Evolutionary conservation across 1,140 invertebrate species (phyloP).

Genomic region (Drosophila rhopaloa): DNA sequence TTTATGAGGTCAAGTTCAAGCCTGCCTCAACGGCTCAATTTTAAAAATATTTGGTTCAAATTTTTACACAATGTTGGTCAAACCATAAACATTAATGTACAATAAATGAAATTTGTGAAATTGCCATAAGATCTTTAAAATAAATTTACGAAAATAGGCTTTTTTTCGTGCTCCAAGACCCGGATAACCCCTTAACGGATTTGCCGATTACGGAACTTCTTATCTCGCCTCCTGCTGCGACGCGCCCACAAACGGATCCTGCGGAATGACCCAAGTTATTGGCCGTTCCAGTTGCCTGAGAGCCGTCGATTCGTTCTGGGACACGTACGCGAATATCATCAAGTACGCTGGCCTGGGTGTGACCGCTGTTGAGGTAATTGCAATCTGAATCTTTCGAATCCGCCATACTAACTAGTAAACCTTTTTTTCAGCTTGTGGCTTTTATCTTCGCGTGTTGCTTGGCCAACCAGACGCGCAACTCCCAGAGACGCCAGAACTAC

Average conservation of each 20-base stretch:
- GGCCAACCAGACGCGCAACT: conserved; percentile 79
- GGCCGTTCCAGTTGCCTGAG: conserved; percentile 84
- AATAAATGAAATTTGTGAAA: too few relatives aligned
- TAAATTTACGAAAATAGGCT: too few relatives aligned
- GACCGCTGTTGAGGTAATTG: conserved; percentile 88
- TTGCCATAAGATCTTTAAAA: too few relatives aligned
- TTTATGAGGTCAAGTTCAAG: too few relatives aligned
- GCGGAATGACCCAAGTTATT: conserved; percentile 63
- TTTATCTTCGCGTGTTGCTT: conserved; percentile 80
- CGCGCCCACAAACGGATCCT: conserved; percentile 69
- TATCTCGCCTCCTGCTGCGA: conserved; percentile 85
- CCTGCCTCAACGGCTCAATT: too few relatives aligned
- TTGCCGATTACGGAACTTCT: conserved; percentile 84
- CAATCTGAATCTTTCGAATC: not conserved
- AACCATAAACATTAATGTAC: too few relatives aligned
- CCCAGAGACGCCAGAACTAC: conserved; percentile 61
- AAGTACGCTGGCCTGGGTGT: conserved; percentile 88
- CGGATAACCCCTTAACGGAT: too few relatives aligned
- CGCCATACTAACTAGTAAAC: not conserved
- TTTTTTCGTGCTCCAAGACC: too few relatives aligned
- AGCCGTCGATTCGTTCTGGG: conserved; percentile 84
- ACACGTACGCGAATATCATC: conserved; percentile 85
- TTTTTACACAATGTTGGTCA: too few relatives aligned
- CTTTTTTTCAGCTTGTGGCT: conserved; percentile 58
- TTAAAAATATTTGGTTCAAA: too few relatives aligned